Evolutionary conservation across 2,888 invertebrate genomes (phyloP).

Genomic region (Blera fallax): DNA sequence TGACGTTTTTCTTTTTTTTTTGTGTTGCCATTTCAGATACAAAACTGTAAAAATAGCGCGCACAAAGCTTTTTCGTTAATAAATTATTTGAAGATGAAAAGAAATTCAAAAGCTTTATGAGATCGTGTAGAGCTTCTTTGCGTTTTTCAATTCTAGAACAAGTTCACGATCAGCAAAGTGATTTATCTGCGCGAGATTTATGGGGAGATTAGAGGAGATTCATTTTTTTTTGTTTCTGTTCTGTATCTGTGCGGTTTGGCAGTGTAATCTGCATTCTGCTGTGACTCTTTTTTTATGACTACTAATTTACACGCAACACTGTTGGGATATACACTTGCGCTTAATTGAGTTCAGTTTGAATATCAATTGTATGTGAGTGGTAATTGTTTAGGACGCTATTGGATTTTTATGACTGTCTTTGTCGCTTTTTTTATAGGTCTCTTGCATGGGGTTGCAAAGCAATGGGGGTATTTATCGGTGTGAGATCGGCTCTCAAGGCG

Average conservation of each 20-base stretch:
- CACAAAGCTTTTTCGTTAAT: constrained; percentile 42
- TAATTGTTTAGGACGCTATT: not conserved
- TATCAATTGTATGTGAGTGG: not conserved
- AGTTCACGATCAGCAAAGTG: constrained; percentile 51
- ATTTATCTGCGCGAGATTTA: constrained; percentile 51
- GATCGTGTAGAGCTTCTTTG: constrained; percentile 21
- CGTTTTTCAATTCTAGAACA: constrained; percentile 47
- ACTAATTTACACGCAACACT: constrained; percentile 53
- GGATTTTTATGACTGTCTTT: not conserved
- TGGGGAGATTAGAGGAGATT: not conserved
- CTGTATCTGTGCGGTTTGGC: not conserved
- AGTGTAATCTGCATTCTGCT: constrained; percentile 31
- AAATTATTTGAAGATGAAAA: constrained; percentile 59
- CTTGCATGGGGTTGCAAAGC: constrained; percentile 25
- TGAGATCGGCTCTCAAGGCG: constrained; percentile 1
- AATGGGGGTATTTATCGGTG: constrained; percentile 19
- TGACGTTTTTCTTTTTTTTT: constrained; percentile 5
- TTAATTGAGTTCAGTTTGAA: constrained; percentile 47
- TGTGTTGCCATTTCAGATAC: constrained; percentile 34
- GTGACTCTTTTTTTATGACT: constrained; percentile 8
- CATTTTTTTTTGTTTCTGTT: constrained; percentile 4
- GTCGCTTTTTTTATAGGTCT: not conserved
- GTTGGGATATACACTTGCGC: not conserved
- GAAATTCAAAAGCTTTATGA: constrained; percentile 53
- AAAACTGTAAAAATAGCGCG: constrained; percentile 59